Evolutionary conservation across 1,140 invertebrate species (phyloP), one percentile per base, ranked within the genome.

Genomic region (Camponotus floridanus): DNA sequence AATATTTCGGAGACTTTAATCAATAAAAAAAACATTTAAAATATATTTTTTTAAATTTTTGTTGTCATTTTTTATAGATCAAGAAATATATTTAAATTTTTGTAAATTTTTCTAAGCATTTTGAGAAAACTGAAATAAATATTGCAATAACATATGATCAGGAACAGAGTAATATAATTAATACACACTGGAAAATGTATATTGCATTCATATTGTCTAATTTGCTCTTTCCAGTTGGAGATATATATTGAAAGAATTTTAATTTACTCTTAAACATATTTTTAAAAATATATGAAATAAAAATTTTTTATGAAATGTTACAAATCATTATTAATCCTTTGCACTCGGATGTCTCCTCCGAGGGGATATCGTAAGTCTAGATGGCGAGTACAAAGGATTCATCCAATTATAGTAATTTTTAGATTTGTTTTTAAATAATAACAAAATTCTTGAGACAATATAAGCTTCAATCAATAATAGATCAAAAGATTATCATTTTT

Each of bases 241-340:
- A 21, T 7, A 7, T 57, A 74, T 21, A 55, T 36, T 74, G 2
- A 55, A 11, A 6, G 11, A 57, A 73, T 36, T 48, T 33, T 55
- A 71, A 55, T 33, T 51, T 55, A 6, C 55, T 36, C 55, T n/a
- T 0, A n/a, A 6, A 3, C 5, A 71, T 51, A 13, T 51, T 33
- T 15, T 15, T 48, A 4, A 48, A 13, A 48, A 48, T 0, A 51
- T 73, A 3, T 55, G 21, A 36, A 57, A 7, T 36, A 57, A 59
- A 57, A 59, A 55, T 70, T 74, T 73, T 26, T 26, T 74, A 59
- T 15, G 7, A 73, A 33, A 57, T 73, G 48, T 68, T 26, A 57
- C 33, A 57, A 36, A 73, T 0, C 1, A 51, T 39, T 7, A 8
- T 9, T 57, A 39, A 36, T 1, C 11, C 0, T 26, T 26, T 26